Conservation (phyloP, 1,140 invertebrate genomes). For the Drosophila kurseongensis region DNA sequence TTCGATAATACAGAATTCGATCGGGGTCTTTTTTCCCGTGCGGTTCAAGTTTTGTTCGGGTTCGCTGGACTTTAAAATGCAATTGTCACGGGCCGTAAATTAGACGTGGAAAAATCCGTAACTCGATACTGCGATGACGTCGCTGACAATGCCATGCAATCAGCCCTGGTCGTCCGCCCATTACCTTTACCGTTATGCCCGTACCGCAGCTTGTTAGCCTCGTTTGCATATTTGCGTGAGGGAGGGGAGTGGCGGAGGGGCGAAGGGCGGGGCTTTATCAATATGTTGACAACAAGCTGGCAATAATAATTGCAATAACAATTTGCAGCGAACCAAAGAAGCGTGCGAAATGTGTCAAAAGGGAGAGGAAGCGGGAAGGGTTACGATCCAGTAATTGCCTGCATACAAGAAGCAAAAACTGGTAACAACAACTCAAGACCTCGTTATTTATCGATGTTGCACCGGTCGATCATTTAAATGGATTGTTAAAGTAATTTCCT, state of each 20-base stretch:
- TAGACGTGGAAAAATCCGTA: conserved; percentile 47
- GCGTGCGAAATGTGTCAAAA: conserved; percentile 51
- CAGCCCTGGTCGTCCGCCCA: conserved; percentile 25
- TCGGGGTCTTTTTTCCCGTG: neutral
- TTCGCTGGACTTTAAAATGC: conserved; percentile 60
- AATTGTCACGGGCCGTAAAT: conserved; percentile 67
- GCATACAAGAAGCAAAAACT: neutral
- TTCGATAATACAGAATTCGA: neutral
- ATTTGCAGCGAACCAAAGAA: conserved; percentile 22
- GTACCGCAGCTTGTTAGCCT: conserved; percentile 19
- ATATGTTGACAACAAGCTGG: conserved; percentile 72
- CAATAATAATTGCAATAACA: conserved; percentile 66
- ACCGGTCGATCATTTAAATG: conserved; percentile 9
- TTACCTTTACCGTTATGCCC: conserved; percentile 12
- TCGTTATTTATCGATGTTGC: conserved; percentile 18
- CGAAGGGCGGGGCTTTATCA: conserved; percentile 37
- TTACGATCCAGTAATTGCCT: conserved; percentile 9
- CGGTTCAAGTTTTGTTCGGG: neutral
- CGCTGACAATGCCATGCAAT: conserved; percentile 70
- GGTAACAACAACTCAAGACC: neutral
- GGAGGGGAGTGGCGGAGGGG: conserved; percentile 22
- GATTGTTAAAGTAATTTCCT: conserved; percentile 12
- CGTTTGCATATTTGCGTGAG: conserved; percentile 39
- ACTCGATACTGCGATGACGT: conserved; percentile 56
- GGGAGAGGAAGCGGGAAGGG: neutral